Evolutionary conservation across 2,888 invertebrate genomes (phyloP).

Genomic region (Scotopteryx bipunctaria): DNA sequence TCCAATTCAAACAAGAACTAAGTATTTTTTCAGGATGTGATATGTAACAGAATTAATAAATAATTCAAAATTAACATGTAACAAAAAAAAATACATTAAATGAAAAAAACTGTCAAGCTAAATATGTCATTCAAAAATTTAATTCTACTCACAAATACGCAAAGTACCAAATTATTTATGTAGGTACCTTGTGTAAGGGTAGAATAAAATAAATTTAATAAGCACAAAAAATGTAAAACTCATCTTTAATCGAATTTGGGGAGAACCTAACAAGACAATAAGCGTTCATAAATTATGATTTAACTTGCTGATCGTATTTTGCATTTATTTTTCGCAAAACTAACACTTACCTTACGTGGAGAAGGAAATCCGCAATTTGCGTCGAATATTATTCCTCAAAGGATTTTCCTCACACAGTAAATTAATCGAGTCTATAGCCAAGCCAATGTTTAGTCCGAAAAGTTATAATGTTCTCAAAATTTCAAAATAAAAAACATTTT

Average conservation of each 20-base stretch:
- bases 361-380: neutral
- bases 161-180: no score
- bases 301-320: neutral
- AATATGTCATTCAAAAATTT: no score
- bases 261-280: neutral
- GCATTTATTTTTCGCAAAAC: neutral
- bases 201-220: no score
- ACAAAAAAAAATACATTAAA: no score
- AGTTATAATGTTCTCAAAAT: conserved; percentile 2
- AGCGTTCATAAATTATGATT: neutral
- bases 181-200: no score
- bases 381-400: neutral
- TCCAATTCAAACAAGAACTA: no score
- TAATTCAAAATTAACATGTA: no score
- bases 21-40: no score
- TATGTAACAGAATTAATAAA: no score
- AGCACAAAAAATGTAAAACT: neutral
- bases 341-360: conserved; percentile 1
- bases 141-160: no score
- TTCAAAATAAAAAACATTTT: conserved; percentile 15
- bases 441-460: neutral
- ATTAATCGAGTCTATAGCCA: neutral
- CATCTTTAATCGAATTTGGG: no score
- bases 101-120: no score
- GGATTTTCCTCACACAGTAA: conserved; percentile 12